Evolutionary conservation across 2,888 invertebrate species (phyloP).

Genomic region (Tyria jacobaeae): DNA sequence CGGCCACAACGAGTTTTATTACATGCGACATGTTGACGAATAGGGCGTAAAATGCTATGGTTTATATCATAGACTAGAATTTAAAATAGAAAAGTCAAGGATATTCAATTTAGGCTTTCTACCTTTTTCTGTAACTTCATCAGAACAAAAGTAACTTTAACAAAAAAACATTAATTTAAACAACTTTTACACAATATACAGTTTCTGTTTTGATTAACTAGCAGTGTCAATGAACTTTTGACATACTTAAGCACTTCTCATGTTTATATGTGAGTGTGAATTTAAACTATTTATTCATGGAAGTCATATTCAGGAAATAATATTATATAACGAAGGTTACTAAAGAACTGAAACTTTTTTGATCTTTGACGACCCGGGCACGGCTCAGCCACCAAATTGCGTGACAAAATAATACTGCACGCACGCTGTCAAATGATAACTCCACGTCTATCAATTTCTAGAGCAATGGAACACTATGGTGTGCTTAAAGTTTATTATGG

Average conservation of each 20-base stretch:
- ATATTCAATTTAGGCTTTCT: neutral
- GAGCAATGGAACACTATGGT: slow-evolving; percentile 72
- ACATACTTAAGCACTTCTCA: too few relatives aligned
- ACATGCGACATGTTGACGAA: slow-evolving; percentile 77
- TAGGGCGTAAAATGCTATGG: slow-evolving; percentile 64
- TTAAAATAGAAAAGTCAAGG: slow-evolving; percentile 35
- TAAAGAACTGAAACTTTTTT: slow-evolving; percentile 31
- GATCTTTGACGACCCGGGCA: slow-evolving; percentile 70
- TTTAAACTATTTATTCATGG: neutral
- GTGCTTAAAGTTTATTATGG: slow-evolving; percentile 68
- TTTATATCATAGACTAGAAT: slow-evolving; percentile 58
- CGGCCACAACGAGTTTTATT: slow-evolving; percentile 77
- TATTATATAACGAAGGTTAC: neutral
- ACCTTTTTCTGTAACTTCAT: neutral
- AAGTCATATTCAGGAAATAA: too few relatives aligned
- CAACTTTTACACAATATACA: too few relatives aligned
- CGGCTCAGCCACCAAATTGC: slow-evolving; percentile 69
- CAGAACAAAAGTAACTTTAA: fast-evolving
- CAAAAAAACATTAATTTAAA: neutral
- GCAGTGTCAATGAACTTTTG: too few relatives aligned
- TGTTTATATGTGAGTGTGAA: neutral
- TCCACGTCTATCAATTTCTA: slow-evolving; percentile 83
- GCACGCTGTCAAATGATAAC: slow-evolving; percentile 87
- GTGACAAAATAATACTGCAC: slow-evolving; percentile 77
- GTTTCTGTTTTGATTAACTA: too few relatives aligned